Evolutionary conservation across 1,140 invertebrate genomes (phyloP), one percentile per base, ranked within the genome.

Genomic region (Aphaenogaster ashmeadi): DNA sequence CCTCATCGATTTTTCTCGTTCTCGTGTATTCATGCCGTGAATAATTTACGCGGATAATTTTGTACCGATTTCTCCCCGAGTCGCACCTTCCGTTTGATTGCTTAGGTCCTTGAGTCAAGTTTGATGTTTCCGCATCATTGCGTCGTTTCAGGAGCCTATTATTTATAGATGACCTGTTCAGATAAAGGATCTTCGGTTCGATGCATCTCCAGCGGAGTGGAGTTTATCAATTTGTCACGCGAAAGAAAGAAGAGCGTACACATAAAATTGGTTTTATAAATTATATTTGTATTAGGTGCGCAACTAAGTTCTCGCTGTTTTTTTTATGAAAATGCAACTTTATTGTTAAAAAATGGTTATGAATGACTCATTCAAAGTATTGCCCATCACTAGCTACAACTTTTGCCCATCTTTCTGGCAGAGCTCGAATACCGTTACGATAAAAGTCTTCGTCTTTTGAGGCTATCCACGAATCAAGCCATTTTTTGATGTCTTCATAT

Each of bases 31-130:
- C 80, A 47, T 38, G 69, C 69, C 54, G 54, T 74, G 80, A 84
- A 84, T 84, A 84, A 84, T 84, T 84, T 84, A 84, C 80, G 33
- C 54, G 80, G 56, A 84, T 75, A 84, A 84, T 84, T 84, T 74
- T 47, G 80, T 74, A 74, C 69, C 80, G 80, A 84, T 84, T 84
- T 84, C 54, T 84, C 13, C 41, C 33, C 69, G 79, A 71, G 50
- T 71, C 52, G 66, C 79, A 41, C 69, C 69, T 84, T 60, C 69
- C 80, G 69, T 75, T 75, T 75, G 80, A 84, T 84, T 84, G 69
- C 80, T 75, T 75, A 84, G 80, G 80, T 75, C 80, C 80, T 75
- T 60, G 56, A 75, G 80, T 84, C 80, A 74, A 84, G 80, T 60
- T 84, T 84, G 80, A 84, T 60, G 69, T 84, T 75, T 75, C 80